Base-by-base conservation (phyloP, 1,140 invertebrate species). In the Cepaea nemoralis region DNA sequence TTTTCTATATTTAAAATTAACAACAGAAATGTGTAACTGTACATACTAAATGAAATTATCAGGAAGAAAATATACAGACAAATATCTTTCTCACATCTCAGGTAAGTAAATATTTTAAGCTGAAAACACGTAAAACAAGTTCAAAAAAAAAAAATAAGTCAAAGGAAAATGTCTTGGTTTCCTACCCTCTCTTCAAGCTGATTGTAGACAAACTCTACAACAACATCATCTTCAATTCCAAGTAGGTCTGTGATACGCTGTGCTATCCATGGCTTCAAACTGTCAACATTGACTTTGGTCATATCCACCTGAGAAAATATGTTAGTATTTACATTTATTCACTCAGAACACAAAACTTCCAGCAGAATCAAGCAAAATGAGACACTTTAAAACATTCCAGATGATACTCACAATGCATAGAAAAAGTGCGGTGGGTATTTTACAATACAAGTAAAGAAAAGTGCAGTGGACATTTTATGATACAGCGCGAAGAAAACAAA, bases 191-290 rank as follows among this genome's bases (percentile, higher is more conserved):
- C 93, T 92, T 99, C 98, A 37, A 99, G 93, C 93, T 99, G 98
- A 92, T 99, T 99, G 93, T 98, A 98, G 82, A 99, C 97, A 94
- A 98, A 99, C 92, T 99, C 98, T 82, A 98, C 95, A 69, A 99
- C 95, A 24, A 99, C 98, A 92, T 99, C 99, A 92, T 99, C 99
- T 92, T 99, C 98, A 91, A 99, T 97, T 94, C 96, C 91, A 39
- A 99, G 93, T 55, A 99, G 95, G 89, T 98, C 96, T 0, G 97
- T 99, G 45, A 99, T 95, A 91, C 97, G 96, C 87, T 97, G 95
- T 37, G 97, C 96, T 86, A 99, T 99, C 98, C 99, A 99, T 83
- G 99, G 99, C 90, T 99, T 99, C 83, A 99, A 94, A 16, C 97
- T 96, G 89, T 99, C 97, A 84, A 99, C 92, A 91, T 99, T 99